These are phyloP conservation scores for Squalus acanthias DNA, from an alignment of 2,797 vertebrate species.

Conservation along the genomic window DNA sequence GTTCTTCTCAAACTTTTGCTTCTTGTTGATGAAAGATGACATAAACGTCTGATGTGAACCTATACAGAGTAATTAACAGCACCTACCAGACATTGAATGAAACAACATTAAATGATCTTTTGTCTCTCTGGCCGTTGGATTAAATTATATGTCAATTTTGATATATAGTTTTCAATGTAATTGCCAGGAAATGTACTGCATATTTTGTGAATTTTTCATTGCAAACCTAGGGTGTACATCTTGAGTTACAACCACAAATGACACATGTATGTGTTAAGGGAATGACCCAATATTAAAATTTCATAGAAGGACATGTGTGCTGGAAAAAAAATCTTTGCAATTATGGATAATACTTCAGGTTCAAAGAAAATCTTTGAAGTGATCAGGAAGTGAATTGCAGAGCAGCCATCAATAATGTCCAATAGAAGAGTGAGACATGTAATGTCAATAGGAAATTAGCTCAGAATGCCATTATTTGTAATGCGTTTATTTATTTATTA, in stretches of 20 bases:
- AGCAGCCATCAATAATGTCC: background rate
- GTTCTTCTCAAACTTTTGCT: background rate
- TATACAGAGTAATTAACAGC: background rate
- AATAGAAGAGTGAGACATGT: background rate
- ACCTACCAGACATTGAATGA: background rate
- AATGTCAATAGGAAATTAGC: background rate
- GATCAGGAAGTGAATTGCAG: background rate
- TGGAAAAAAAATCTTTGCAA: background rate
- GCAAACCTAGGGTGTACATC: background rate
- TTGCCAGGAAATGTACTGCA: background rate
- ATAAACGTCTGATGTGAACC: background rate
- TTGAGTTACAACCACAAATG: background rate
- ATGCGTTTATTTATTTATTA: background rate
- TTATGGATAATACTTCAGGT: background rate
- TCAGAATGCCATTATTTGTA: background rate
- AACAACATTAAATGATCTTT: background rate
- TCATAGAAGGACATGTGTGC: background rate
- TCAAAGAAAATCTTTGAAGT: background rate
- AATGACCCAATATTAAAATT: background rate
- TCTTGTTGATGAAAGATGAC: background rate
- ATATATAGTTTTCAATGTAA: background rate
- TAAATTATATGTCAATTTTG: slow-evolving; percentile 8
- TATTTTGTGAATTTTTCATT: background rate
- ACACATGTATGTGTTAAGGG: background rate
- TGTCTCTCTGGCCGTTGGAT: background rate